Conservation (phyloP, 2,888 invertebrate species). For the Malthinus seriepunctatus region DNA sequence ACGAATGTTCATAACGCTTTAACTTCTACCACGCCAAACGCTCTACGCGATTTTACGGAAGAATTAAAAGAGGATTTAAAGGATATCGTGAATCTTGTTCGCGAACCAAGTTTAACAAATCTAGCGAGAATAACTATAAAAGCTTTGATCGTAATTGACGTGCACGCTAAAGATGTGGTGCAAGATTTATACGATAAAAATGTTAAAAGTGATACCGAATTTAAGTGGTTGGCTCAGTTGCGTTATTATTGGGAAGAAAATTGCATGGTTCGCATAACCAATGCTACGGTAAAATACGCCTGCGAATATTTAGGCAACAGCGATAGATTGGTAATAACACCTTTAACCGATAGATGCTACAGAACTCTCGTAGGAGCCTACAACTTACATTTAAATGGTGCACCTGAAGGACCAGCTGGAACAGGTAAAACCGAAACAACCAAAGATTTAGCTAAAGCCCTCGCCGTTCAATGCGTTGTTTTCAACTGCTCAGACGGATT, state of each 20-base stretch:
- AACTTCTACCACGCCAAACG: constrained; percentile 58
- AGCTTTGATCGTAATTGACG: constrained; percentile 82
- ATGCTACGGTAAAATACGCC: constrained; percentile 77
- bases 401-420: constrained; percentile 83
- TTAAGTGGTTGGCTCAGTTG: constrained; percentile 83
- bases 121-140: constrained; percentile 77
- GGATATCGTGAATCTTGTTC: constrained; percentile 74
- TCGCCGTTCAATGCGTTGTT: constrained; percentile 88
- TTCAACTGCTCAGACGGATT: constrained; percentile 88
- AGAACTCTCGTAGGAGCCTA: constrained; percentile 83
- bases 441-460: constrained; percentile 89
- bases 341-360: constrained; percentile 78
- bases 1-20: constrained; percentile 73
- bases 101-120: constrained; percentile 70
- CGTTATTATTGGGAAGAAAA: constrained; percentile 75
- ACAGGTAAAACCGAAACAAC: constrained; percentile 91
- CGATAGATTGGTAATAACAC: constrained; percentile 75
- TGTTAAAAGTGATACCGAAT: constrained; percentile 74
- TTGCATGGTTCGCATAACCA: constrained; percentile 73
- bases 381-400: constrained; percentile 82
- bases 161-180: constrained; percentile 83
- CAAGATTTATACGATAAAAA: constrained; percentile 65
- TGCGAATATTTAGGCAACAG: constrained; percentile 87
- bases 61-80: constrained; percentile 66
- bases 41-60: constrained; percentile 57